Conservation (phyloP, 2,797 vertebrate genomes). For the Pipistrellus pipistrellus region DNA sequence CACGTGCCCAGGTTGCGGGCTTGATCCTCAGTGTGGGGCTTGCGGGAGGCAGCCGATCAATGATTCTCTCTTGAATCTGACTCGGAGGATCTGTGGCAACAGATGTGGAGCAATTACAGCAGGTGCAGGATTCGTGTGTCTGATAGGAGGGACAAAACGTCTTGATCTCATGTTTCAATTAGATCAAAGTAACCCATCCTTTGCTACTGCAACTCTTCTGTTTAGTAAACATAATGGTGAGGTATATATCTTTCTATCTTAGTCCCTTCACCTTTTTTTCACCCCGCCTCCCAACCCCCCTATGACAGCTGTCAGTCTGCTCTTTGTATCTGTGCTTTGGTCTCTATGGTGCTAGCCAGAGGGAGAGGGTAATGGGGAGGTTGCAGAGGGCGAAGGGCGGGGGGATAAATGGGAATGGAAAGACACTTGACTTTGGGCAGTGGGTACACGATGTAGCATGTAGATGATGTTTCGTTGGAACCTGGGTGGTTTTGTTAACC, state of each 20-base stretch:
- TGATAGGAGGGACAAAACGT: background rate
- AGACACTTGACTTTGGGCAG: background rate
- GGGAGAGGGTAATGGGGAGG: too few relatives aligned
- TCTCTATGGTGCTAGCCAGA: background rate
- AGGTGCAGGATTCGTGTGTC: background rate
- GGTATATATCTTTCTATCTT: background rate
- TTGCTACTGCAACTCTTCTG: slow-evolving; percentile 48
- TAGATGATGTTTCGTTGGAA: background rate
- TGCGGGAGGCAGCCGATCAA: too few relatives aligned
- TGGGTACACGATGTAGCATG: background rate
- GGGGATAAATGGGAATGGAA: background rate
- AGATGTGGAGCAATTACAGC: background rate
- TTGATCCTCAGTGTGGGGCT: too few relatives aligned
- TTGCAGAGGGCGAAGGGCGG: background rate
- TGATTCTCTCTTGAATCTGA: background rate
- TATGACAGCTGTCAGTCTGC: background rate
- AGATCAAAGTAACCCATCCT: slow-evolving; percentile 51
- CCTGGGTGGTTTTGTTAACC: background rate
- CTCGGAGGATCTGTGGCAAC: background rate
- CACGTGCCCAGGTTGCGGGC: too few relatives aligned
- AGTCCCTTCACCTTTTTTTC: background rate
- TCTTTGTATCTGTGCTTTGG: background rate
- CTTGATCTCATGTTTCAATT: background rate
- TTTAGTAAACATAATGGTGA: slow-evolving; percentile 52
- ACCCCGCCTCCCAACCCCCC: background rate